Evolutionary conservation across 23 tunicate genomes (phyloP), one percentile per base, ranked within the genome.

Genomic region (Corella eumyota): DNA sequence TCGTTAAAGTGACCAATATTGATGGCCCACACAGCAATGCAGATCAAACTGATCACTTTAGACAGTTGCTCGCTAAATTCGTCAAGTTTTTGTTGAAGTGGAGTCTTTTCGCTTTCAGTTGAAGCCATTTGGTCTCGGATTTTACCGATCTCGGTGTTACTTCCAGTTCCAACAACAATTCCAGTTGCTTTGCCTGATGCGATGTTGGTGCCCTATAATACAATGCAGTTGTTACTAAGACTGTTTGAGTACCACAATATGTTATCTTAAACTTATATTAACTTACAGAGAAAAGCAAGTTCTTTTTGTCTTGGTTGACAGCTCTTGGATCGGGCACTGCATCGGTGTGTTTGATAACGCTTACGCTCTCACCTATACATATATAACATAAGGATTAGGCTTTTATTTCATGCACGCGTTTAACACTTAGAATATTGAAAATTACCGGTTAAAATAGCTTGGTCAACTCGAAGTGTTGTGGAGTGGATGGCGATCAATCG

Each of bases 1-100:
- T 93, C 99, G 73, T 93, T 93, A 66, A 93, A 93, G 40, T 93
- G 99, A 31, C 99, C 95, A 48, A 93, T 93, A 65, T 93, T 93
- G 58, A 93, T 93, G 3, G 93, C 99, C 99, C 99, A 93, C 25
- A 93, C 99, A 26, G 93, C 85, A 49, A 93, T 80, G 54, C 99
- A 93, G 65, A 93, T 93, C 13, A 93, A 36, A 32, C 95, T 73
- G 62, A 93, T 93, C 6, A 70, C 86, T 62, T 93, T 93, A 15
- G 95, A 93, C 20, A 93, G 66, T 56, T 93, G 99, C 37, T 93
- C 65, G 0, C 99, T 83, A 65, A 93, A 93, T 56, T 93, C 99
- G 51, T 93, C 99, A 30, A 93, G 76, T 73, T 93, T 93, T 50
- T 73, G 77, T 58, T 90, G 95, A 32, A 93, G 86, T 13, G 99